These are phyloP conservation scores for Cyrtorhinus lividipennis DNA, from an alignment of 1,140 invertebrate genomes.

Conservation along the genomic window DNA sequence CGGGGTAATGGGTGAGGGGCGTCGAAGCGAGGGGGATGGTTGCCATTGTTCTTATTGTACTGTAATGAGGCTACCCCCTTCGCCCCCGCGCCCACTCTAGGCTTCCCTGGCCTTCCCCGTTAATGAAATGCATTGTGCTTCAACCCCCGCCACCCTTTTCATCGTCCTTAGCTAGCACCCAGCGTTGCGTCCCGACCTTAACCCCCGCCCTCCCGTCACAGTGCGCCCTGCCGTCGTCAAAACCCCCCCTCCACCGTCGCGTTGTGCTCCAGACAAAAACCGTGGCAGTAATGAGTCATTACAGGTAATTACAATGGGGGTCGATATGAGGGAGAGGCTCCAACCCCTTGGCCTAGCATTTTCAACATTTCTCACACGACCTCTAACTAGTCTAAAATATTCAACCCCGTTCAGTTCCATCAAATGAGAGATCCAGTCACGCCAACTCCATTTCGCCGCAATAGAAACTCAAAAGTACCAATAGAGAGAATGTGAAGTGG, in stretches of 20 bases:
- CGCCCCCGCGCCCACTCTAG: not conserved
- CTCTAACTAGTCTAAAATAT: too few species aligned
- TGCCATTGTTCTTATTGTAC: constrained; percentile 15
- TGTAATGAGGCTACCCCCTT: constrained; percentile 11
- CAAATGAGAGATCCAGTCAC: too few species aligned
- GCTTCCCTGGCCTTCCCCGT: not conserved
- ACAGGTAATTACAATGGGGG: constrained; percentile 9
- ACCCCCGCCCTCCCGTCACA: not conserved
- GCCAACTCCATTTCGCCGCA: too few species aligned
- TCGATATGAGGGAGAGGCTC: constrained; percentile 3
- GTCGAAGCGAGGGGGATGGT: constrained; percentile 1
- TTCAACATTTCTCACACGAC: not conserved
- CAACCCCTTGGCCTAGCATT: not conserved
- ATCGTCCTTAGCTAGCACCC: not conserved
- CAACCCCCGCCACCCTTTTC: not conserved
- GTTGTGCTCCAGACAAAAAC: constrained; percentile 13
- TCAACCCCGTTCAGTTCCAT: too few species aligned
- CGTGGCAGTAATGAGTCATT: constrained; percentile 11
- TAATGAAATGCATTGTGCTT: constrained; percentile 15
- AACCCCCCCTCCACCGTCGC: not conserved
- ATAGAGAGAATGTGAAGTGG: too few species aligned
- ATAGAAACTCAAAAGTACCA: too few species aligned
- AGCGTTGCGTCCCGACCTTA: not conserved
- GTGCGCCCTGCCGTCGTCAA: not conserved
- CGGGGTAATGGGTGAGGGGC: not conserved